phyloP scores from a whole-genome alignment of 2,113 vertebrate genomes.

The Serinus canaria region DNA sequence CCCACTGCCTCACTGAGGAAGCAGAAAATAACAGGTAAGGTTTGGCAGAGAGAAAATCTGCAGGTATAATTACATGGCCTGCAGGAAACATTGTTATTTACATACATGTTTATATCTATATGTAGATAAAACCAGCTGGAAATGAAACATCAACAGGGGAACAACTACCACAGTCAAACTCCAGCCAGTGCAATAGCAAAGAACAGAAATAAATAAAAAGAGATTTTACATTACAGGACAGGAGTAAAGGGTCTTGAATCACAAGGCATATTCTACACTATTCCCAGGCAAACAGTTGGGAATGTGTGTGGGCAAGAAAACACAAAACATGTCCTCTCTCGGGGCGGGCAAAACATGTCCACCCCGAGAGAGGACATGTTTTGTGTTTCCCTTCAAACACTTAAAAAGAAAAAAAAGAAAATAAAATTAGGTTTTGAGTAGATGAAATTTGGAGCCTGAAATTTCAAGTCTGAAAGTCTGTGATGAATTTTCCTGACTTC shows the following conservation, averaged over 20 bases:
- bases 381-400: not conserved
- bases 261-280: not conserved
- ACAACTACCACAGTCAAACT: not conserved
- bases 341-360: too few relatives aligned
- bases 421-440: not conserved
- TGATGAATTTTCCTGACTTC: not conserved
- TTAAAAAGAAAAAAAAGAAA: not conserved
- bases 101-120: not conserved
- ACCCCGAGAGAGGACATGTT: not conserved
- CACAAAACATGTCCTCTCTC: too few relatives aligned
- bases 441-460: not conserved
- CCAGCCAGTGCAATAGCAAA: not conserved
- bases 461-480: not conserved
- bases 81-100: not conserved
- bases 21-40: not conserved
- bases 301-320: not conserved
- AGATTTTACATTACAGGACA: not conserved
- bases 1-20: not conserved
- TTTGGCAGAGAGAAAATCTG: not conserved
- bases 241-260: not conserved
- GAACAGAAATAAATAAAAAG: not conserved
- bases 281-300: not conserved
- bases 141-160: not conserved
- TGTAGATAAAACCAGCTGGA: not conserved
- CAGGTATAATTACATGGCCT: not conserved